Conservation (phyloP, 2,888 invertebrate genomes). For the Eupithecia insigniata region DNA sequence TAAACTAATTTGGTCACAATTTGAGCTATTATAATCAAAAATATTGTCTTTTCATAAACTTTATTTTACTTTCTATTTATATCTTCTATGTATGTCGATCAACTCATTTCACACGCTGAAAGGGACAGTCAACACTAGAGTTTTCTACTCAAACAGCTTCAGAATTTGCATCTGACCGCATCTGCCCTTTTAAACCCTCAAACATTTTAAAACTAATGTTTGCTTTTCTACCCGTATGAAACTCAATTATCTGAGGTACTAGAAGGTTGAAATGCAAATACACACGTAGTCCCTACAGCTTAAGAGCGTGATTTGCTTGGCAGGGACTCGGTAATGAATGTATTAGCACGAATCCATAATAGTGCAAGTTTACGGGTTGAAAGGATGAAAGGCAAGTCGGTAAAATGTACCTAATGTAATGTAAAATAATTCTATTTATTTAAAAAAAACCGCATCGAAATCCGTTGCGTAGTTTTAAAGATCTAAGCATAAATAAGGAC, state of each 20-base stretch:
- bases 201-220: constrained; percentile 37
- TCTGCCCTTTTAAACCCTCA: constrained; percentile 18
- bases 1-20: too few species aligned
- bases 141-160: constrained; percentile 22
- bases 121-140: constrained; percentile 17
- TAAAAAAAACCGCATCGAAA: too few species aligned
- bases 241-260: constrained; percentile 30
- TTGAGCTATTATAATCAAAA: too few species aligned
- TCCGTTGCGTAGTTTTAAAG: too few species aligned
- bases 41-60: too few species aligned
- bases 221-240: constrained; percentile 24
- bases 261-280: constrained; percentile 1
- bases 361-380: background rate
- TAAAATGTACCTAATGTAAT: too few species aligned
- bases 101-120: constrained; percentile 6
- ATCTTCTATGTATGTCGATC: background rate
- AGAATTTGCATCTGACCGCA: constrained; percentile 27
- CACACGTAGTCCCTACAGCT: background rate
- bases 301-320: background rate
- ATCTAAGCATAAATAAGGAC: too few species aligned
- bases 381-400: background rate
- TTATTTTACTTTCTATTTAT: background rate
- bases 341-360: background rate
- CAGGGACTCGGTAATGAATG: background rate
- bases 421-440: too few species aligned